Percentiles rank a stretch among this genome's conserved stretches.
Evolutionary conservation across 2,113 vertebrate genomes (phyloP).

Genomic region (Panthera uncia): DNA sequence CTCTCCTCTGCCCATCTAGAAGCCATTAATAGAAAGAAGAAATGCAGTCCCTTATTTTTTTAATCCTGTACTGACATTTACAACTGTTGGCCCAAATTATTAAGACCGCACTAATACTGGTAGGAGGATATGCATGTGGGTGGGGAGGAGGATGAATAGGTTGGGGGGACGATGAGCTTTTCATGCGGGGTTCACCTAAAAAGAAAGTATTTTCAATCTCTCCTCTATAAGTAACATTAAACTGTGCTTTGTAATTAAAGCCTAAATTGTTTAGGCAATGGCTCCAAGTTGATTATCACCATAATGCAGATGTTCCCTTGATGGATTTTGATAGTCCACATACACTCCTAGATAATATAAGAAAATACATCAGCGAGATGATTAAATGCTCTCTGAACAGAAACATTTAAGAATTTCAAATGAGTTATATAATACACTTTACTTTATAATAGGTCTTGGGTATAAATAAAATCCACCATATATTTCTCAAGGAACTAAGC

Average conservation of each 20-base stretch:
- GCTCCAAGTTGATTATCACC: not conserved
- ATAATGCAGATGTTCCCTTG: not conserved
- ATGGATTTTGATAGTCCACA: not conserved
- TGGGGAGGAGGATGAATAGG: not conserved
- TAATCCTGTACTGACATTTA: not conserved
- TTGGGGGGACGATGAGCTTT: not conserved
- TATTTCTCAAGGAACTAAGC: slow-evolving; percentile 4
- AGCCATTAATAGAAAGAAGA: not conserved
- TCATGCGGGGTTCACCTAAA: not conserved
- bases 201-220: not conserved
- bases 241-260: not conserved
- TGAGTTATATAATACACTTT: not conserved
- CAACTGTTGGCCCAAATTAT: not conserved
- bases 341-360: not conserved
- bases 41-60: not conserved
- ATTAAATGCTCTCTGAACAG: not conserved
- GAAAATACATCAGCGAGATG: not conserved
- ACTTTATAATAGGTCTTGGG: not conserved
- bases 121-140: not conserved
- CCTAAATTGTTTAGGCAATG: not conserved
- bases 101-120: not conserved
- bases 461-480: slow-evolving; percentile 43
- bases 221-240: not conserved
- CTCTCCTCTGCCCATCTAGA: not conserved
- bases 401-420: not conserved